phyloP scores from a whole-genome alignment of 2,888 invertebrate genomes.

The Macropis europaea region DNA sequence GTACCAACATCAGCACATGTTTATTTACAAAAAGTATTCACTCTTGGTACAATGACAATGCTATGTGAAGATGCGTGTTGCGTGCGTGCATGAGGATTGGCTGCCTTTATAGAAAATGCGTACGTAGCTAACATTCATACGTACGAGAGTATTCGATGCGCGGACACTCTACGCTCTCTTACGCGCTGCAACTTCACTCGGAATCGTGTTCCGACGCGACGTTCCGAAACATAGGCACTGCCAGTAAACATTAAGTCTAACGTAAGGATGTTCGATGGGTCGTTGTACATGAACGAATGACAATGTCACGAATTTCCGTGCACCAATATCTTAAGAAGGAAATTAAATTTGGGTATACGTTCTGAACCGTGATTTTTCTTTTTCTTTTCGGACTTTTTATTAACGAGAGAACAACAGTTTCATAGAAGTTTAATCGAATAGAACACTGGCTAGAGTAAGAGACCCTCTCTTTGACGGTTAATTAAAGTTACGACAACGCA shows the following conservation, averaged over 20 bases:
- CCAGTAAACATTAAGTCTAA: slow-evolving; percentile 4
- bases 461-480: slow-evolving; percentile 50
- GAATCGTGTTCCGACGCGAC: background rate
- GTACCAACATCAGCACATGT: slow-evolving; percentile 58
- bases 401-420: slow-evolving; percentile 68
- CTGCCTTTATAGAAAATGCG: slow-evolving; percentile 52
- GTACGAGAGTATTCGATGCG: slow-evolving; percentile 30
- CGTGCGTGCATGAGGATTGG: slow-evolving; percentile 50
- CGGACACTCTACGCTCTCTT: slow-evolving; percentile 26
- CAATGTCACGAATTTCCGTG: slow-evolving; percentile 16
- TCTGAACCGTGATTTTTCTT: slow-evolving; percentile 42
- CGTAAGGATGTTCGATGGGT: slow-evolving; percentile 4
- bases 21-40: slow-evolving; percentile 68
- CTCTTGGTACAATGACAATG: slow-evolving; percentile 64
- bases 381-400: slow-evolving; percentile 65
- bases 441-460: slow-evolving; percentile 67
- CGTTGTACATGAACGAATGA: slow-evolving; percentile 32
- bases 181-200: background rate
- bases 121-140: slow-evolving; percentile 46
- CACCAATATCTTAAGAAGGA: slow-evolving; percentile 41
- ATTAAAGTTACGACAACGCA: slow-evolving; percentile 51
- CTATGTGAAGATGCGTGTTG: slow-evolving; percentile 50
- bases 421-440: slow-evolving; percentile 65
- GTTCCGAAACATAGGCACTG: slow-evolving; percentile 1
- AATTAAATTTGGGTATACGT: slow-evolving; percentile 50